phyloP scores from a whole-genome alignment of 2,797 vertebrate species.

The Etheostoma perlongum region DNA sequence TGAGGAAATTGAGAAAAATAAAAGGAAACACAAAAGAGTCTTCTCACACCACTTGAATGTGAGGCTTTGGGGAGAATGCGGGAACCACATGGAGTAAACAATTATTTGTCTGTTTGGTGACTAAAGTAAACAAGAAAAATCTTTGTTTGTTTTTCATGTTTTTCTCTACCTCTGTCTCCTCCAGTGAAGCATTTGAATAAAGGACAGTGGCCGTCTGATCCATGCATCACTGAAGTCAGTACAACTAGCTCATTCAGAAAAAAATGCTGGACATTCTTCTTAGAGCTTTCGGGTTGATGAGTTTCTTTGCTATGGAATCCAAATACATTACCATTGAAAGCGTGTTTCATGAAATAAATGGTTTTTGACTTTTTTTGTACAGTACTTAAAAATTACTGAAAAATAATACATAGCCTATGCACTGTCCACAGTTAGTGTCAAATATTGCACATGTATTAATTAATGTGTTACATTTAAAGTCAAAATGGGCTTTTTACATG shows the following conservation, averaged over 20 bases:
- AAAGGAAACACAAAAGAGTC: constrained; percentile 19
- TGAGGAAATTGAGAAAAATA: constrained; percentile 3
- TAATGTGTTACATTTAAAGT: not conserved
- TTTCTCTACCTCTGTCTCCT: constrained; percentile 41
- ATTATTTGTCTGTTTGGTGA: constrained; percentile 46
- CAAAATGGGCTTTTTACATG: not conserved
- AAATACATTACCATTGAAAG: constrained; percentile 7
- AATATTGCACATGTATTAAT: not conserved
- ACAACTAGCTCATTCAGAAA: constrained; percentile 43
- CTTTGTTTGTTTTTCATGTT: constrained; percentile 46
- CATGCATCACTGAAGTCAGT: constrained; percentile 32
- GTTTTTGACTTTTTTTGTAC: no score
- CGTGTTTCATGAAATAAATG: not conserved
- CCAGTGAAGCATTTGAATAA: constrained; percentile 53
- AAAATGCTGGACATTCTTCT: constrained; percentile 11
- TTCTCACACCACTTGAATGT: constrained; percentile 23
- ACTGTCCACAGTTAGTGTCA: not conserved
- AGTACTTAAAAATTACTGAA: not conserved
- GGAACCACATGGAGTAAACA: constrained; percentile 42
- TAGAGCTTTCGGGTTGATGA: not conserved
- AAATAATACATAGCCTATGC: no score
- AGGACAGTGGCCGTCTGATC: constrained; percentile 46
- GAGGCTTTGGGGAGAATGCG: constrained; percentile 38
- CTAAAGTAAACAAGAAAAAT: constrained; percentile 53
- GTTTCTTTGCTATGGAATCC: constrained; percentile 25